These are phyloP conservation scores for Zygogramma bicolorata DNA, from an alignment of 2,888 invertebrate species.

Conservation along the genomic window DNA sequence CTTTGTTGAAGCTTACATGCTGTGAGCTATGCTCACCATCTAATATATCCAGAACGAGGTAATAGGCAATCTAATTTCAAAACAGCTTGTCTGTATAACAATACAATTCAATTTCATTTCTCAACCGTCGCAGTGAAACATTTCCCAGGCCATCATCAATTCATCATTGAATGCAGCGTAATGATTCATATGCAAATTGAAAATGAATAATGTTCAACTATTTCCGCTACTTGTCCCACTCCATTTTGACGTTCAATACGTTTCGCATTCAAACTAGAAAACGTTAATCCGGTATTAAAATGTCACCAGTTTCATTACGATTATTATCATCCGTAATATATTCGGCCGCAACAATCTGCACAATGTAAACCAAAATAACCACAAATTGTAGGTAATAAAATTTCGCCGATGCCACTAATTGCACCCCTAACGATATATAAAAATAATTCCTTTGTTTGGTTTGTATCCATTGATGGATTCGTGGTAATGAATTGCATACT, in stretches of 20 bases:
- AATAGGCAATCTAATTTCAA: too few species aligned
- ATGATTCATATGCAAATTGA: slow-evolving; percentile 9
- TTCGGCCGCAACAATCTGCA: slow-evolving; percentile 25
- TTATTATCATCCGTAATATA: slow-evolving; percentile 27
- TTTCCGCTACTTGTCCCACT: neutral
- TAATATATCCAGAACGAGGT: too few species aligned
- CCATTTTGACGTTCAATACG: slow-evolving; percentile 6
- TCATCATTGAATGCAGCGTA: neutral
- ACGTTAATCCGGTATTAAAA: slow-evolving; percentile 28
- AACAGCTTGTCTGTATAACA: too few species aligned
- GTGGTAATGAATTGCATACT: neutral
- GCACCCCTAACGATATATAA: slow-evolving; percentile 3
- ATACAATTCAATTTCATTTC: neutral
- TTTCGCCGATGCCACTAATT: slow-evolving; percentile 5
- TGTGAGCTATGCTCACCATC: too few species aligned
- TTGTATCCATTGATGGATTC: neutral
- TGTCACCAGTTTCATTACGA: slow-evolving; percentile 23
- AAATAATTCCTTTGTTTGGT: too few species aligned
- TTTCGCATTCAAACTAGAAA: slow-evolving; percentile 14
- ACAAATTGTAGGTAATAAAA: slow-evolving; percentile 27
- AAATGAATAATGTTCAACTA: slow-evolving; percentile 1
- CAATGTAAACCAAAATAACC: slow-evolving; percentile 19
- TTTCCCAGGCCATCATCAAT: neutral
- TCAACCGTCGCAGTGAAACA: neutral
- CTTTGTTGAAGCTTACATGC: too few species aligned